Evolutionary conservation across 1,140 invertebrate genomes (phyloP), one percentile per base, ranked within the genome.

Genomic region (Aphaenogaster floridana): DNA sequence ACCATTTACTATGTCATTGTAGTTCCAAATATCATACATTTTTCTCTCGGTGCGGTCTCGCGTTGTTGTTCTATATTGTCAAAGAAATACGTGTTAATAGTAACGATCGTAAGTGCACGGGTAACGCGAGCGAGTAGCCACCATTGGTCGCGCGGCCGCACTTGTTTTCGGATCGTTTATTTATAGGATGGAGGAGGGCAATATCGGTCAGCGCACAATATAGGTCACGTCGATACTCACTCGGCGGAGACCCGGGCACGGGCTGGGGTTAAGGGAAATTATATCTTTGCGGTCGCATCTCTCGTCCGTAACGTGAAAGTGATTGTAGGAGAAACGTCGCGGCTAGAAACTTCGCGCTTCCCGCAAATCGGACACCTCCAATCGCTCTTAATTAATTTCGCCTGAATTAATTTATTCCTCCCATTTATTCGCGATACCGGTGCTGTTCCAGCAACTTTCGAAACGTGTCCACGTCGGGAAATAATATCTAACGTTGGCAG

Each of bases 201-300:
- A 86, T 86, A 72, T 72, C 74, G 87, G 64, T 72, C 66, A 59
- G 34, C 54, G 72, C 54, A 28, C n/a, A 11, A 86, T 80, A 80
- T 86, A 86, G 84, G 84, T 88, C 84, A 72, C 76, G 77, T 80
- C 76, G 50, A 86, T 88, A 86, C 59, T 79, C 45, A 86, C 59
- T 79, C 77, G 54, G 54, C 28, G 69, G 54, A 3, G 17, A 59
- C 68, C 48, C 52, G 48, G 42, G 36, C n/a, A 48, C 17, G 69
- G 21, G 1, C 57, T 8, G 61, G 80, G 54, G 42, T 61, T 74
- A 74, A 74, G 13, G 69, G 42, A 76, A 76, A 84, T 84, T 84
- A 74, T 84, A 84, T 84, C 69, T 50, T 76, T 13, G 80, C 80
- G 80, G 68, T 74, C 80, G 3, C 78, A 69, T 59, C 52, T 45